Evolutionary conservation across 2,797 vertebrate species (phyloP).

Genomic region (Bothrops alternatus): DNA sequence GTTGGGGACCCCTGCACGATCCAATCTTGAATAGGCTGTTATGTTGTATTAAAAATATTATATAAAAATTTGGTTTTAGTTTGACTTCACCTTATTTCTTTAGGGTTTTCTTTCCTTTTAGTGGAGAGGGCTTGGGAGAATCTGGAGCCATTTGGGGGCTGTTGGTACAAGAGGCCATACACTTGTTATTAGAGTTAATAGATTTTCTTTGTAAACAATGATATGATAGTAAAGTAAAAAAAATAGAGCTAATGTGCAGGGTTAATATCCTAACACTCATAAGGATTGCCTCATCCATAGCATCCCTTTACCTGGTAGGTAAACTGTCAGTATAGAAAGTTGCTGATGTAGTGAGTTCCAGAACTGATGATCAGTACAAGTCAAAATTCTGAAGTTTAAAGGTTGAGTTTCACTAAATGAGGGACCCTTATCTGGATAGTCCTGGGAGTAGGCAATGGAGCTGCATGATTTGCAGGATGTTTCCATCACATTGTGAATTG

Average conservation of each 20-base stretch:
- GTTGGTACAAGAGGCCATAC: background rate
- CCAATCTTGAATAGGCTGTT: background rate
- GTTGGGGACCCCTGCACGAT: too few relatives aligned
- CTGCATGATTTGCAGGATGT: background rate
- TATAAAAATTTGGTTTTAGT: background rate
- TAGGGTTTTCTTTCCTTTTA: background rate
- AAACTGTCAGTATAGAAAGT: background rate
- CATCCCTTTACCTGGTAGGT: background rate
- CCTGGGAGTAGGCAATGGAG: background rate
- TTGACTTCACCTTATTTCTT: background rate
- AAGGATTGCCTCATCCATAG: background rate
- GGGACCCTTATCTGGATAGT: background rate
- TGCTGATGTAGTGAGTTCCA: background rate
- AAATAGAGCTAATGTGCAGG: background rate
- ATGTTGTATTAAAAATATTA: background rate
- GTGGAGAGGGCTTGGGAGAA: background rate
- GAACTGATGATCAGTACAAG: background rate
- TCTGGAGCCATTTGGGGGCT: background rate
- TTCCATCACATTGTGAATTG: background rate
- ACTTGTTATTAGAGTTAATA: background rate
- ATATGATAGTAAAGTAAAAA: background rate
- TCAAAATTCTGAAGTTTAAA: background rate
- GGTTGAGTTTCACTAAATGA: background rate
- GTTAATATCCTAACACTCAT: background rate
- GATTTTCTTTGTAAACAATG: background rate